Conservation (phyloP, 1,140 invertebrate species). For the Mycetomoellerius zeteki region DNA sequence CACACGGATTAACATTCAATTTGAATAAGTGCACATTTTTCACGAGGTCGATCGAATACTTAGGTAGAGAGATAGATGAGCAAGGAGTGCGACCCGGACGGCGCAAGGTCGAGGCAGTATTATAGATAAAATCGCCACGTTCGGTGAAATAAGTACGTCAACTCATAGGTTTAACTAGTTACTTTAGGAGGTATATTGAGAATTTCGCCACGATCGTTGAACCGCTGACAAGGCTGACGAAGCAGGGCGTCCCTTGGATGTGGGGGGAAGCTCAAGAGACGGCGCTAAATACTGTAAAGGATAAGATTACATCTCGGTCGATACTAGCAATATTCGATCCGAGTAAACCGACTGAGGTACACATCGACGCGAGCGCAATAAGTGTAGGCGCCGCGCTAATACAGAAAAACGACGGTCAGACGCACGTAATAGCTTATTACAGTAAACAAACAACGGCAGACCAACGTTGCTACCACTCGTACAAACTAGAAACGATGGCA, state of each 20-base stretch:
- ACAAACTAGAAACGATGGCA: conserved; percentile 32
- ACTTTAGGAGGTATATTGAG: neutral
- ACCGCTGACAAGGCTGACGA: neutral
- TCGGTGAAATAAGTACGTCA: neutral
- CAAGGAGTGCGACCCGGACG: neutral
- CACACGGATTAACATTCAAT: neutral
- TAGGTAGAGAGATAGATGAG: neutral
- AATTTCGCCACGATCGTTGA: neutral
- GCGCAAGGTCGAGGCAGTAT: neutral
- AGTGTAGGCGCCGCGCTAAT: neutral
- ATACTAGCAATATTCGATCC: neutral
- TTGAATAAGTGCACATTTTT: conserved; percentile 6
- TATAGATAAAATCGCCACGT: neutral
- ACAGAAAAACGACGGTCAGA: neutral
- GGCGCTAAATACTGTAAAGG: neutral
- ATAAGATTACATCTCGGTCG: neutral
- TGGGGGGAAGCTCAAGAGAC: neutral
- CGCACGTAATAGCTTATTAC: neutral
- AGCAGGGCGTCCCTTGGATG: neutral
- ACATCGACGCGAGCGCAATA: conserved; percentile 8
- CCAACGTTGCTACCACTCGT: conserved; percentile 22
- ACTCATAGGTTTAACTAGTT: neutral
- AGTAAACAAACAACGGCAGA: neutral
- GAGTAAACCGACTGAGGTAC: neutral
- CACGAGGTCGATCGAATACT: neutral